Evolutionary conservation across 2,888 invertebrate genomes (phyloP).

Genomic region (Folsomia candida): DNA sequence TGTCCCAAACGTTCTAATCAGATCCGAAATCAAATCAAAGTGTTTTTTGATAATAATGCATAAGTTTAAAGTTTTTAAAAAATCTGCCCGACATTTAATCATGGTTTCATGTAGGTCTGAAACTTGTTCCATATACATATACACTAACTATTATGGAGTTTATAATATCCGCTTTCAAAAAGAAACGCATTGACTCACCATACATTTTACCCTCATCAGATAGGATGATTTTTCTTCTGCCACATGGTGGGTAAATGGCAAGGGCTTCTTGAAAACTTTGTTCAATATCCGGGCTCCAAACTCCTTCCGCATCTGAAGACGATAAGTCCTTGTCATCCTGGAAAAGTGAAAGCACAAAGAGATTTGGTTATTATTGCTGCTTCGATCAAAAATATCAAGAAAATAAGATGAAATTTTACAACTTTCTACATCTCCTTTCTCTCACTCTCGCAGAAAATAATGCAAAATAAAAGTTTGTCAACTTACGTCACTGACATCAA

Average conservation of each 20-base stretch:
- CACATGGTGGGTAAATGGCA: constrained; percentile 99
- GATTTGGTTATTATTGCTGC: too few species aligned
- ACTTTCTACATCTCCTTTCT: not conserved
- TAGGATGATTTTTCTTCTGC: constrained; percentile 97
- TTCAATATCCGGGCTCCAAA: constrained; percentile 99
- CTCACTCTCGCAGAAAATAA: not conserved
- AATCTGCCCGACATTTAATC: too few species aligned
- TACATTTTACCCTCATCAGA: constrained; percentile 99
- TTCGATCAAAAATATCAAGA: constrained; percentile 10
- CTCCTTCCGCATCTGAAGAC: constrained; percentile 98
- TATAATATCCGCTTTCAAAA: too few species aligned
- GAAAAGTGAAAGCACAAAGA: too few species aligned
- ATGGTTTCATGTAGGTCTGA: too few species aligned
- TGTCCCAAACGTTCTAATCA: too few species aligned
- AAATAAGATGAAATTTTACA: not conserved
- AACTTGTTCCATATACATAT: too few species aligned
- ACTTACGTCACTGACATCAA: constrained; percentile 78
- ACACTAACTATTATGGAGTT: too few species aligned
- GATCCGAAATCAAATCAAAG: too few species aligned
- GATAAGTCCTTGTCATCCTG: constrained; percentile 85
- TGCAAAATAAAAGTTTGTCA: not conserved
- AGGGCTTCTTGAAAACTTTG: constrained; percentile 99
- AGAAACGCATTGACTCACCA: constrained; percentile 77
- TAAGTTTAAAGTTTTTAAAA: too few species aligned
- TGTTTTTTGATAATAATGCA: too few species aligned